Conservation (phyloP, 2,888 invertebrate species). For the Gnatocerus cornutus region DNA sequence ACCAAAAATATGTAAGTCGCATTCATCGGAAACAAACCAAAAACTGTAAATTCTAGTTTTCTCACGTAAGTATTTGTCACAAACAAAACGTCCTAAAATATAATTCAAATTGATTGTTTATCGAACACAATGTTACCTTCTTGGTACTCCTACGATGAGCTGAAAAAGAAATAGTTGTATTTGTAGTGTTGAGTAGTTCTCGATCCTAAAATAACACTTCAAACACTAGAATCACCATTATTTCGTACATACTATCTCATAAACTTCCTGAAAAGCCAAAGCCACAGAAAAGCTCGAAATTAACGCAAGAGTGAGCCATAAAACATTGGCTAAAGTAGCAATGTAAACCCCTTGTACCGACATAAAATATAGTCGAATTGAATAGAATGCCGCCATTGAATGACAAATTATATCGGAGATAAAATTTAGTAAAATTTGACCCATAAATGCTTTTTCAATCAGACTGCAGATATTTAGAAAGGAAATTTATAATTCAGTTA, state of each 20-base stretch:
- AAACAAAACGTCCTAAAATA: not conserved
- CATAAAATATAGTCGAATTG: not conserved
- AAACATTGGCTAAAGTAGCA: not conserved
- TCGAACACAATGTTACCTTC: no score
- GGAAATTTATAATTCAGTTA: not conserved
- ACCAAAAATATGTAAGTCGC: not conserved
- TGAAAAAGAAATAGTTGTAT: not conserved
- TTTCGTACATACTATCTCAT: no score
- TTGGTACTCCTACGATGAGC: no score
- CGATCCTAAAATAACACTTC: not conserved
- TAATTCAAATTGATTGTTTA: not conserved
- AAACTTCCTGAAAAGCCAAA: not conserved
- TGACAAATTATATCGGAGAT: not conserved
- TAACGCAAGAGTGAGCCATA: not conserved
- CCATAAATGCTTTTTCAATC: not conserved
- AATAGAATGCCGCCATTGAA: not conserved
- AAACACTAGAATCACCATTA: no score
- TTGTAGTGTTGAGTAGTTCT: not conserved
- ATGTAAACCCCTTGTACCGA: no score
- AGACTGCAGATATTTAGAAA: not conserved
- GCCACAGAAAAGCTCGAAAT: not conserved
- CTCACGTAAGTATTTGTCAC: not conserved
- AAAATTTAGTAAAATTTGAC: not conserved
- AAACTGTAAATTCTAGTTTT: not conserved
- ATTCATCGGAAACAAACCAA: constrained; percentile 8